Percentiles rank a stretch among this genome's conserved stretches.
Conservation (phyloP, 2,888 invertebrate genomes). For the Isoperla grammatica region DNA sequence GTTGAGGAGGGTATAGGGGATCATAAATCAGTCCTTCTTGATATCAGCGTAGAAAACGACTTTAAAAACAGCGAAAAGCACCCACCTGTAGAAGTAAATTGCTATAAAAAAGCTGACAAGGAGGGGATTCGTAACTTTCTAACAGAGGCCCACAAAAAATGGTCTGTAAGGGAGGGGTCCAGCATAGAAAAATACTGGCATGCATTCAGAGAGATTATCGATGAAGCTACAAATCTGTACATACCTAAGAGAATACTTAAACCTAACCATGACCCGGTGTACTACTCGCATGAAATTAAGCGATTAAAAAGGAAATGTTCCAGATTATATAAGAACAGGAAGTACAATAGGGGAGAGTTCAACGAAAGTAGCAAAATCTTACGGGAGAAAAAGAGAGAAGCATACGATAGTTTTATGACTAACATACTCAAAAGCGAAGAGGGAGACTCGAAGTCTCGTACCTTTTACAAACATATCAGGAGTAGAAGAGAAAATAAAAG, state of each 20-base stretch:
- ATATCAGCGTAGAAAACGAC: neutral
- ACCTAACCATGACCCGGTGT: neutral
- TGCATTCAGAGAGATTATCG: neutral
- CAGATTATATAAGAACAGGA: neutral
- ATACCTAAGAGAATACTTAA: neutral
- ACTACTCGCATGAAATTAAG: neutral
- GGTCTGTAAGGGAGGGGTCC: too few relatives aligned
- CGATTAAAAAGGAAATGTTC: neutral
- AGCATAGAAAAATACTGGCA: too few relatives aligned
- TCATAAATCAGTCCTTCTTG: conserved; percentile 1
- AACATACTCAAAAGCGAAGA: neutral
- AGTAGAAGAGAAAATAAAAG: neutral
- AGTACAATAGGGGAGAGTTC: neutral
- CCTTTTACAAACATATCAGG: neutral
- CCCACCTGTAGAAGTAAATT: neutral
- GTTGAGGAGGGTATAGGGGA: conserved; percentile 9
- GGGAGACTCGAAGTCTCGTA: neutral
- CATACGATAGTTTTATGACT: neutral
- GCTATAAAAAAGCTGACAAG: neutral
- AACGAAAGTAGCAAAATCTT: neutral
- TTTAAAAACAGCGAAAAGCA: neutral
- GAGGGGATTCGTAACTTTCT: neutral
- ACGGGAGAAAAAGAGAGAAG: neutral
- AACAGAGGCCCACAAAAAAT: neutral
- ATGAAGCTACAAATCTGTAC: neutral